Evolutionary conservation across 2,888 invertebrate genomes (phyloP), one percentile per base, ranked within the genome.

Genomic region (Sarcophaga rosellei): DNA sequence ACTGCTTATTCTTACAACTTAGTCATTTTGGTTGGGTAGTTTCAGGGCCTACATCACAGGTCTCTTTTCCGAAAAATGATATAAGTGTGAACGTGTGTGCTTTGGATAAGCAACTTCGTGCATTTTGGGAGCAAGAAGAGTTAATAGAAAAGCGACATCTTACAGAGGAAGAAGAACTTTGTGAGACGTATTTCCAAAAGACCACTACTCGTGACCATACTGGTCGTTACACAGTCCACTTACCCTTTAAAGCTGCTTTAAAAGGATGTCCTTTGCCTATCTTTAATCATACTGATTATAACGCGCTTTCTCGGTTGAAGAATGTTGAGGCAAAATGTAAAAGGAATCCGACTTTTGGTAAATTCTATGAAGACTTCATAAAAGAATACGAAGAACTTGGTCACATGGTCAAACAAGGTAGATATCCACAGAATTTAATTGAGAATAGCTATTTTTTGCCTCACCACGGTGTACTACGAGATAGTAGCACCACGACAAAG

Each of bases 401-500:
- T 25, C 25, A 25, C 25, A 25, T 25, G 25, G 4, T 5, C 25
- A 25, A 3, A 25, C 25, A 25, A 25, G 25, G 25, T 17, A 62
- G n/a, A 6, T 75, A 72, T 66, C 70, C 76, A 20, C 5, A 12
- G 2, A 61, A 61, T 66, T 23, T 73, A 12, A 17, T 62, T 4
- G 45, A n/a, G n/a, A 61, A 66, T n/a, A 61, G 66, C 1, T 82
- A 66, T 68, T 78, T 72, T 4, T 73, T 83, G 23, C 78, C 78
- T 5, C 77, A 78, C 62, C 83, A 83, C 20, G 73, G 73, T 4
- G 68, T 83, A 23, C 20, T 75, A 0, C 65, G 47, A 12, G 74
- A 77, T 11, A 72, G 47, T 20, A 83, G 82, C 20, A 66, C 73
- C 1, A 83, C 82, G 8, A 83, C 82, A 3, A 82, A 70, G 21